Percentiles rank a stretch among this genome's conserved stretches.
Evolutionary conservation across 2,888 invertebrate species (phyloP).

Genomic region (Diadegma fenestrale): DNA sequence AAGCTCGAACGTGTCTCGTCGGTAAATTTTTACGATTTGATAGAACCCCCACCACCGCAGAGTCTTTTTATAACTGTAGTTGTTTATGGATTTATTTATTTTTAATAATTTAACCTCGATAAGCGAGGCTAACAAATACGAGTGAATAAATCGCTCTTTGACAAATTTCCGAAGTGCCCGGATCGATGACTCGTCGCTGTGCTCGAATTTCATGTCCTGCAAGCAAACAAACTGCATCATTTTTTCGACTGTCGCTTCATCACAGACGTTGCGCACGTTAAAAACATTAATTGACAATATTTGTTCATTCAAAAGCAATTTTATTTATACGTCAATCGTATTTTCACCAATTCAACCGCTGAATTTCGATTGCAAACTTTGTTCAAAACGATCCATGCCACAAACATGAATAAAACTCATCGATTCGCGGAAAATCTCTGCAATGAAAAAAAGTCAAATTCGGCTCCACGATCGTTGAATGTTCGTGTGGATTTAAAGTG

Average conservation of each 20-base stretch:
- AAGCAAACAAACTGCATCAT: slow-evolving; percentile 43
- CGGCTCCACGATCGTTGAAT: neutral
- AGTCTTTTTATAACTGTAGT: neutral
- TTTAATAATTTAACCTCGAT: slow-evolving; percentile 4
- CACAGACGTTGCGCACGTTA: neutral
- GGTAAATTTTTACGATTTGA: slow-evolving; percentile 52
- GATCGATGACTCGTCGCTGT: slow-evolving; percentile 60
- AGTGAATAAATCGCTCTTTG: slow-evolving; percentile 68
- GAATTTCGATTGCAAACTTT: neutral
- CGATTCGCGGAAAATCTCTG: neutral
- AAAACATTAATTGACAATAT: neutral
- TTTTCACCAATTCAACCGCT: no score
- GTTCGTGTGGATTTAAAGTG: neutral
- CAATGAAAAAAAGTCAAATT: neutral
- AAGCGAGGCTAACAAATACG: slow-evolving; percentile 57
- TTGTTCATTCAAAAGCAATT: neutral
- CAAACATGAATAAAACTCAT: neutral
- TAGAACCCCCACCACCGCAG: neutral
- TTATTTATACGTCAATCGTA: neutral
- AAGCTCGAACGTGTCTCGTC: slow-evolving; percentile 49
- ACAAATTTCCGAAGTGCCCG: slow-evolving; percentile 62
- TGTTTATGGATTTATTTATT: slow-evolving; percentile 26
- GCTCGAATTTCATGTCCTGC: slow-evolving; percentile 8
- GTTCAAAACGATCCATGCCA: neutral
- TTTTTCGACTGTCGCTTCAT: slow-evolving; percentile 17